Evolutionary conservation across 2,113 vertebrate genomes (phyloP).

Genomic region (Sinocyclocheilus grahami): DNA sequence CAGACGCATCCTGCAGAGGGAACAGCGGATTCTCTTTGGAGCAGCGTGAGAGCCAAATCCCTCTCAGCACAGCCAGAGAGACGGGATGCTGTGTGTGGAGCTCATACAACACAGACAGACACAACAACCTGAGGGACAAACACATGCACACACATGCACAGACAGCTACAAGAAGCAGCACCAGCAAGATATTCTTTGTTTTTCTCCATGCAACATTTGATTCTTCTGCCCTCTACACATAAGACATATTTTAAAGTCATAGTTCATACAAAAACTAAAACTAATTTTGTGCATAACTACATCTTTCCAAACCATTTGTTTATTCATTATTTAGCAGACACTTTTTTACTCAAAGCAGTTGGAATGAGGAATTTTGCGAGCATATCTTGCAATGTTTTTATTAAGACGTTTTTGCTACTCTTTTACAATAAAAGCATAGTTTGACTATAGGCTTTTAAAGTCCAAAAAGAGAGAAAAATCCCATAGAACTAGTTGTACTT

Average conservation of each 20-base stretch:
- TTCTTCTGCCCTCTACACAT: neutral
- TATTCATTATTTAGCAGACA: neutral
- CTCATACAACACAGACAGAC: conserved; percentile 24
- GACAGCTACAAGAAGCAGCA: neutral
- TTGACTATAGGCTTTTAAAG: neutral
- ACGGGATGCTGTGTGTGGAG: conserved; percentile 1
- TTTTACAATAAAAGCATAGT: neutral
- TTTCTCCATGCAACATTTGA: neutral
- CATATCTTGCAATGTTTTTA: neutral
- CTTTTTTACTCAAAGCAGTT: neutral
- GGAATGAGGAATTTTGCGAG: neutral
- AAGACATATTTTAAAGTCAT: neutral
- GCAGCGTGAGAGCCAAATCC: conserved; percentile 39
- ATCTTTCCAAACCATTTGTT: neutral
- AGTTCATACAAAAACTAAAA: neutral
- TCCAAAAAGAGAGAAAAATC: neutral
- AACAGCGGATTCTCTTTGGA: conserved; percentile 30
- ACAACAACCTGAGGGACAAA: conserved; percentile 42
- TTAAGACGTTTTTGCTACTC: neutral
- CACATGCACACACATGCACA: neutral
- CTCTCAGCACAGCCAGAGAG: conserved; percentile 20
- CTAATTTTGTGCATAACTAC: neutral
- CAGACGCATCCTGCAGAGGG: conserved; percentile 37
- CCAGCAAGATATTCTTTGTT: neutral
- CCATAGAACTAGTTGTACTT: neutral